Evolutionary conservation across 2,113 vertebrate species (phyloP), one percentile per base, ranked within the genome.

Genomic region (Siphamia tubifer): DNA sequence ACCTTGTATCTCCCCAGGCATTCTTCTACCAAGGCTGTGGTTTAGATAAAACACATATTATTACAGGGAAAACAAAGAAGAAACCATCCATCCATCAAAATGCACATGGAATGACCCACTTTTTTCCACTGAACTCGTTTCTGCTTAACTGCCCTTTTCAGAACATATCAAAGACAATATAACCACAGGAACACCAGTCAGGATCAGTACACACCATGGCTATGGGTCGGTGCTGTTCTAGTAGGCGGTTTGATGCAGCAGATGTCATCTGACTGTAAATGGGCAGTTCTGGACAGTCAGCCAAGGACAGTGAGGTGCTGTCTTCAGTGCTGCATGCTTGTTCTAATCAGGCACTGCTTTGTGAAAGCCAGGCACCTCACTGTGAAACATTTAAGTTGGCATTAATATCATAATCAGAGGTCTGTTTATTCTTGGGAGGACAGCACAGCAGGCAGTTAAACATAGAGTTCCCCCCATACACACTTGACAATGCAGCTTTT

Each of bases 391-490:
- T 60, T 42, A 72, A 65, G 57, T 70, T 74, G 75, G 66, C 71
- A 61, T 76, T 78, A 55, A 76, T 68, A 70, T 74, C 56, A 60
- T 69, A 79, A 70, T 79, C 61, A 76, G 56, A 51, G 43, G 68
- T 61, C 80, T 84, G 82, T 75, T 76, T 65, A 54, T 73, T 61
- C 36, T 85, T 69, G 65, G 15, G 15, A 25, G 4, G 51, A 69
- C 55, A 77, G n/a, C n/a, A n/a, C n/a, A n/a, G 56, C 52, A 54
- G 45, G 65, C 57, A 43, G 53, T 68, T 65, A 49, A 79, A 70
- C 27, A 55, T 17, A 56, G 17, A 44, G 15, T 20, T 23, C 6
- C 23, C 51, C 20, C 36, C 25, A 44, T 13, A 54, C 35, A 53
- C 30, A 9, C 44, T 44, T 20, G n/a, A 17, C 44, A n/a, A 21